Conservation (phyloP, 2,113 vertebrate species). For the Balaeniceps rex region DNA sequence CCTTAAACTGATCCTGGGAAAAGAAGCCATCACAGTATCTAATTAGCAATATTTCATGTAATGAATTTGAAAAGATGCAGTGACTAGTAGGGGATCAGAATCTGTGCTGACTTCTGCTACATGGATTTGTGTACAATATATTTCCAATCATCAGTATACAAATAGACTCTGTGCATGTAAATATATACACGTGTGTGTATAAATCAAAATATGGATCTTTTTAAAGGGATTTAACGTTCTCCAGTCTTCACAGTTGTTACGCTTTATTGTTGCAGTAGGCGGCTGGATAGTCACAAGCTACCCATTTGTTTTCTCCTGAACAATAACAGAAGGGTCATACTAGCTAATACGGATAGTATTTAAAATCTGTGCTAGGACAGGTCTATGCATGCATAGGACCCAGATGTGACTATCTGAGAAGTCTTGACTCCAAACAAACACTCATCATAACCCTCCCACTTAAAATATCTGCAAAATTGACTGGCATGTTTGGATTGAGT, state of each 20-base stretch:
- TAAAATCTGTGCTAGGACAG: neutral
- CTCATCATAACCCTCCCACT: neutral
- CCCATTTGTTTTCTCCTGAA: neutral
- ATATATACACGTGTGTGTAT: neutral
- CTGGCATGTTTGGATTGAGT: conserved; percentile 10
- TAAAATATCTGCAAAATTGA: neutral
- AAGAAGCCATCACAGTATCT: neutral
- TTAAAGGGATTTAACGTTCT: neutral
- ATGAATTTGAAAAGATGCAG: neutral
- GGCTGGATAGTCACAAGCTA: neutral
- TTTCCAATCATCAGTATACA: neutral
- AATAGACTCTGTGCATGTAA: neutral
- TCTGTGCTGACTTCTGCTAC: neutral
- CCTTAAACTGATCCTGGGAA: neutral
- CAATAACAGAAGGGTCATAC: neutral
- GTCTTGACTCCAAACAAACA: neutral
- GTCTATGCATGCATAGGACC: neutral
- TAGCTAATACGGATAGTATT: neutral
- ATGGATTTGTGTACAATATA: neutral
- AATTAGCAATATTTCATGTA: neutral
- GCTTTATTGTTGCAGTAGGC: neutral
- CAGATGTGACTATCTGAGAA: neutral
- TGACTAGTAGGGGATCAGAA: neutral
- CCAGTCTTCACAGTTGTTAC: neutral
- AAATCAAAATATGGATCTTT: neutral